These are phyloP conservation scores for Tenodera sinensis DNA, from an alignment of 2,888 invertebrate species.

Conservation along the genomic window DNA sequence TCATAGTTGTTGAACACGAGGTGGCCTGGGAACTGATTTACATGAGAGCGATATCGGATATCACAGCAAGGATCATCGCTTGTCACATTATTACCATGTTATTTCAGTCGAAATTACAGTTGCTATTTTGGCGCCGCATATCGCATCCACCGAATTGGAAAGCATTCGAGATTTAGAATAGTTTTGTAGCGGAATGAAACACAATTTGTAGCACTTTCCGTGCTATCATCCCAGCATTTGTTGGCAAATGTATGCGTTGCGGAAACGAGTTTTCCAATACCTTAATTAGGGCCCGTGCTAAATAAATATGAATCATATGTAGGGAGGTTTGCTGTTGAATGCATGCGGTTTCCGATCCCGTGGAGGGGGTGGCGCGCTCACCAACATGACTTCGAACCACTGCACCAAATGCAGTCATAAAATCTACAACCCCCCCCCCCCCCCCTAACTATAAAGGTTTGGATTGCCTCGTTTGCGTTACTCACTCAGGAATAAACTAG, in stretches of 20 bases:
- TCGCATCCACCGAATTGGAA: neutral
- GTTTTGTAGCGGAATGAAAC: neutral
- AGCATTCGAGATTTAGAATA: neutral
- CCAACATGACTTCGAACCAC: neutral
- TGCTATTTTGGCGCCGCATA: neutral
- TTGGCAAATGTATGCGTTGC: neutral
- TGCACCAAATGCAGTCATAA: neutral
- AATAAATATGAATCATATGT: neutral
- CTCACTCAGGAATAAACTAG: no score
- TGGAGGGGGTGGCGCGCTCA: neutral
- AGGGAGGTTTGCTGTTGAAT: neutral
- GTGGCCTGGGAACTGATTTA: neutral
- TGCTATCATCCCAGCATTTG: neutral
- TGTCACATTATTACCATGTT: neutral
- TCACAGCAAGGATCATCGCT: neutral
- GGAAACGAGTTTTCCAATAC: neutral
- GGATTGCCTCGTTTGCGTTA: no score
- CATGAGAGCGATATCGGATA: neutral
- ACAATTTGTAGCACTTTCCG: neutral
- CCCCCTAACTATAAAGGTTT: no score
- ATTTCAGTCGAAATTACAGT: neutral
- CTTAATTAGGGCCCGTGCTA: neutral
- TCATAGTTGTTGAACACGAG: neutral
- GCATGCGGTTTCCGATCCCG: neutral
- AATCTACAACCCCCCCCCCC: neutral